phyloP scores from a whole-genome alignment of 2,113 vertebrate genomes.

The Apeltes quadracus region DNA sequence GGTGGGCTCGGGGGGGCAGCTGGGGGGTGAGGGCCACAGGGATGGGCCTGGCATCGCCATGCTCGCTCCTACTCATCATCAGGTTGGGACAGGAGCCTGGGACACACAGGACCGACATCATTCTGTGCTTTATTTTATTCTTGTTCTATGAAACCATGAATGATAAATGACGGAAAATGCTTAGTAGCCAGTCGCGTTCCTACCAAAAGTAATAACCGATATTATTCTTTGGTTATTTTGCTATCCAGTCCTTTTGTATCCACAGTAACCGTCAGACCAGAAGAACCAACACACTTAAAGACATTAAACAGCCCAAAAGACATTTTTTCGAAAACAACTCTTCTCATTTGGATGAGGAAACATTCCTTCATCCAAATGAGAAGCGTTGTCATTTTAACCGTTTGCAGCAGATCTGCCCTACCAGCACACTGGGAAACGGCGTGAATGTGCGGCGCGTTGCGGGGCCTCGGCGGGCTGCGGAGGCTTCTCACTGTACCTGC shows the following conservation, averaged over 20 bases:
- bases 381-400: too few relatives aligned
- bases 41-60: conserved; percentile 46
- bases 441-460: conserved; percentile 71
- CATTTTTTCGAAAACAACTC: too few relatives aligned
- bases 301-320: too few relatives aligned
- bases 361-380: too few relatives aligned
- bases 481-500: conserved; percentile 72
- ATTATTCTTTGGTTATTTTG: too few relatives aligned
- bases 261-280: too few relatives aligned
- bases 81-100: conserved; percentile 83
- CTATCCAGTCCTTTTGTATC: not conserved
- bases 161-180: too few relatives aligned
- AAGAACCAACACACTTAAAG: too few relatives aligned
- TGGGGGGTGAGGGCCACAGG: conserved; percentile 71
- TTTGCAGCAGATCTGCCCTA: conserved; percentile 49
- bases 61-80: conserved; percentile 79
- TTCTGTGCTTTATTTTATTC: too few relatives aligned
- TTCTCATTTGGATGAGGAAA: too few relatives aligned
- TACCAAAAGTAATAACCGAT: not conserved
- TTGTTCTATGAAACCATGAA: too few relatives aligned
- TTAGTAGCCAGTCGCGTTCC: too few relatives aligned
- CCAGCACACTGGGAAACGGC: conserved; percentile 72
- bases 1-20: conserved; percentile 69
- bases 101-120: not conserved
- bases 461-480: conserved; percentile 70